Evolutionary conservation across 2,888 invertebrate species (phyloP).

Genomic region (Eupelmus urozonus): DNA sequence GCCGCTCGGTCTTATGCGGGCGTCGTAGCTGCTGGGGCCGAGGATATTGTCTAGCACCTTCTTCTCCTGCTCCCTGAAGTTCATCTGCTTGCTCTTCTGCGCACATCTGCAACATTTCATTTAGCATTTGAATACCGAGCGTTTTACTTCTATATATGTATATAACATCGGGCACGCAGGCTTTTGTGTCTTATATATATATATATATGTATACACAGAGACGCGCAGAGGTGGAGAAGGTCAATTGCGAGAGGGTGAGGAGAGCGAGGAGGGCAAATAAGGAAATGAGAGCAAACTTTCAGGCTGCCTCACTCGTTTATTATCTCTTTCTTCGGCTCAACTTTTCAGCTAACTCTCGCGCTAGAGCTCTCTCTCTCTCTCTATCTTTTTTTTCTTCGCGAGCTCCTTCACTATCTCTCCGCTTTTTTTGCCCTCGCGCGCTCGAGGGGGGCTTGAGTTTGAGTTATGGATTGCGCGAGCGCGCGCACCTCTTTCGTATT

Average conservation of each 20-base stretch:
- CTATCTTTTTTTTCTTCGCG: slow-evolving; percentile 14
- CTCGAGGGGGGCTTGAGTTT: slow-evolving; percentile 11
- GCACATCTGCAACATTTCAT: slow-evolving; percentile 81
- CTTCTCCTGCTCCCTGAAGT: slow-evolving; percentile 96
- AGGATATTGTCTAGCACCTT: slow-evolving; percentile 95
- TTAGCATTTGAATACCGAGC: too few species aligned
- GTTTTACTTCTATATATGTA: neutral
- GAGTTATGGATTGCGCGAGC: slow-evolving; percentile 54
- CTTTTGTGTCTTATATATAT: slow-evolving; percentile 3
- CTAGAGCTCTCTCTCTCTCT: slow-evolving; percentile 6
- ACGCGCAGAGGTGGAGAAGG: slow-evolving; percentile 37
- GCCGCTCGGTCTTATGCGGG: slow-evolving; percentile 94
- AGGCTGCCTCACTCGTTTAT: slow-evolving; percentile 37
- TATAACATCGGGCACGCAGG: neutral
- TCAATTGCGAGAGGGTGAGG: slow-evolving; percentile 57
- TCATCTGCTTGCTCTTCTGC: slow-evolving; percentile 87
- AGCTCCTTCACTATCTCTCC: slow-evolving; percentile 15
- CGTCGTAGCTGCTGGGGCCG: slow-evolving; percentile 94
- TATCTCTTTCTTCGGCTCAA: slow-evolving; percentile 55
- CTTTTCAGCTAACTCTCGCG: slow-evolving; percentile 53
- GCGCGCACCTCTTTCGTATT: slow-evolving; percentile 15
- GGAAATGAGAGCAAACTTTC: slow-evolving; percentile 59
- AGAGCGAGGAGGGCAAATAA: slow-evolving; percentile 56
- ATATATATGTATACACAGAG: neutral
- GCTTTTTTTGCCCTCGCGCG: neutral